phyloP scores from a whole-genome alignment of 2,797 vertebrate species.

The Anableps anableps region DNA sequence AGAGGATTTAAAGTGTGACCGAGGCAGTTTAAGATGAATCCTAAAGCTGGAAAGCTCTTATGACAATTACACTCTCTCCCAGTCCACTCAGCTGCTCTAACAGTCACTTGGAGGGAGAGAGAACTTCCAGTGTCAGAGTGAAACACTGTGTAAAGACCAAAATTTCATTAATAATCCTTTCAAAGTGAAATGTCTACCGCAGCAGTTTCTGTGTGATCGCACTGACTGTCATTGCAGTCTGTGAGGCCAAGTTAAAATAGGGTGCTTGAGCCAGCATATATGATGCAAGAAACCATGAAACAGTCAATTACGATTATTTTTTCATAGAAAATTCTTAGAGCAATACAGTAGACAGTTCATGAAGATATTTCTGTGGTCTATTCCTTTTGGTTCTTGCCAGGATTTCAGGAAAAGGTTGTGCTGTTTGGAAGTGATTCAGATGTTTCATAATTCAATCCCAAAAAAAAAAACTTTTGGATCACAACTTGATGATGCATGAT shows the following conservation, averaged over 20 bases:
- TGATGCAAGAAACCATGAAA: slow-evolving; percentile 58
- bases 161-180: slow-evolving; percentile 78
- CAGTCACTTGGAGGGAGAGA: slow-evolving; percentile 50
- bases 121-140: slow-evolving; percentile 64
- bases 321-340: slow-evolving; percentile 41
- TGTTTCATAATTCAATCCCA: background rate
- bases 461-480: slow-evolving; percentile 14
- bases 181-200: slow-evolving; percentile 72
- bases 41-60: slow-evolving; percentile 54
- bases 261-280: slow-evolving; percentile 62
- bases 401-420: background rate
- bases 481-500: slow-evolving; percentile 32
- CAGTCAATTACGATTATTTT: slow-evolving; percentile 42
- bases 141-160: slow-evolving; percentile 70
- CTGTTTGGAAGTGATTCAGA: background rate
- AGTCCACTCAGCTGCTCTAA: slow-evolving; percentile 58
- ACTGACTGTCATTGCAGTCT: slow-evolving; percentile 64
- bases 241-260: slow-evolving; percentile 67
- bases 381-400: background rate
- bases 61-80: slow-evolving; percentile 57
- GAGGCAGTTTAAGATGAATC: slow-evolving; percentile 40
- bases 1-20: slow-evolving; percentile 57
- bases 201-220: slow-evolving; percentile 66
- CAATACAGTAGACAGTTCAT: slow-evolving; percentile 35
- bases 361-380: slow-evolving; percentile 1